These are phyloP conservation scores for Cyphomyrus plagiostoma DNA, from an alignment of 2,113 vertebrate genomes.

Conservation along the genomic window DNA sequence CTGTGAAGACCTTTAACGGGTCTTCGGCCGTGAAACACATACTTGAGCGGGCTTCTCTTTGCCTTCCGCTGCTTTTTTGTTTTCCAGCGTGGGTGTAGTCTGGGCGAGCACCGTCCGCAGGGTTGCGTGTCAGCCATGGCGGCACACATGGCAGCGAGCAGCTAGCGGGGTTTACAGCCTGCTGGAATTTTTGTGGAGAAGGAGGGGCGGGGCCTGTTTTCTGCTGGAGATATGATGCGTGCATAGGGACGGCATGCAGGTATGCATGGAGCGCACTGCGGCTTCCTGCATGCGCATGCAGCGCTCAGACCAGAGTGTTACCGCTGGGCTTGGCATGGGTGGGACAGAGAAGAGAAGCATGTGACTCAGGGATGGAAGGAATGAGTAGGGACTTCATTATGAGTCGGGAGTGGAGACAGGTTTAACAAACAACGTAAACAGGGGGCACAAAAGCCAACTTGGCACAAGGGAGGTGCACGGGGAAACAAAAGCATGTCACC, in stretches of 20 bases:
- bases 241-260: neutral
- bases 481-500: neutral
- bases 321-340: neutral
- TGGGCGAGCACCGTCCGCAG: neutral
- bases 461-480: neutral
- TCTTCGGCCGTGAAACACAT: neutral
- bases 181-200: neutral
- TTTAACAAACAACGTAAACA: neutral
- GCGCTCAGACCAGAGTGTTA: neutral
- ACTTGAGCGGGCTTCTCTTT: neutral
- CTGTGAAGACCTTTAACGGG: neutral
- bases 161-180: neutral
- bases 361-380: neutral
- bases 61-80: neutral
- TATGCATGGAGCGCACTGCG: neutral
- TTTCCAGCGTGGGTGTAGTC: neutral
- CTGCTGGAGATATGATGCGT: neutral
- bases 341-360: neutral
- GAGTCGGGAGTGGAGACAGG: neutral
- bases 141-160: neutral
- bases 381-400: neutral
- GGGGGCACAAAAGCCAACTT: neutral
- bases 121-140: neutral
- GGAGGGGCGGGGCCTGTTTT: neutral
- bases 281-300: neutral